A percentile compares a stretch with the other conserved stretches of the same genome.
phyloP scores from a whole-genome alignment of 2,888 invertebrate species.

The Perizoma affinitatum region DNA sequence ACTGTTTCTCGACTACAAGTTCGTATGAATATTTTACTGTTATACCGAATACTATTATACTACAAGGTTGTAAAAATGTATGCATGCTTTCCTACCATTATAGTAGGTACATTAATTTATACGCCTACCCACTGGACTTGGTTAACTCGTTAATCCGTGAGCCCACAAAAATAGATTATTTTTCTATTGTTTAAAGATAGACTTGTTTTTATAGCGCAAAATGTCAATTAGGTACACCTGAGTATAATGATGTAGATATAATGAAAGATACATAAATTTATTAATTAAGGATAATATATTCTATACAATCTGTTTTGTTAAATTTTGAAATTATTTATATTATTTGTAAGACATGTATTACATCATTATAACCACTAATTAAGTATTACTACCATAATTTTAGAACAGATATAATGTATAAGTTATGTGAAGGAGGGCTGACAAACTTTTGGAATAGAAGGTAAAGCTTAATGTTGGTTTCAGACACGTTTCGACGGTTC shows the following conservation, averaged over 20 bases:
- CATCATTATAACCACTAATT: too few species aligned
- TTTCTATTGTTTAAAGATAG: too few species aligned
- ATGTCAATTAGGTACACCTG: neutral
- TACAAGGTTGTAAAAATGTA: too few species aligned
- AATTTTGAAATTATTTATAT: too few species aligned
- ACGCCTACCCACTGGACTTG: too few species aligned
- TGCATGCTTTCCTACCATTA: neutral
- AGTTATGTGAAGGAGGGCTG: conserved; percentile 7
- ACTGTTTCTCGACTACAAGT: conserved; percentile 9
- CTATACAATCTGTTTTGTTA: neutral
- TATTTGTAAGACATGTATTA: too few species aligned
- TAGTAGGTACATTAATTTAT: too few species aligned
- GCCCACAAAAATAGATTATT: too few species aligned
- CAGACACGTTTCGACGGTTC: conserved; percentile 25
- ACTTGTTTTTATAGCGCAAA: neutral
- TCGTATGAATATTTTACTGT: conserved; percentile 9
- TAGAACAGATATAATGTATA: neutral
- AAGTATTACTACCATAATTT: too few species aligned
- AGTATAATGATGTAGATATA: neutral
- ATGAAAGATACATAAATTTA: neutral
- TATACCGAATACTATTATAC: conserved; percentile 1
- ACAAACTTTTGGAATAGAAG: conserved; percentile 15
- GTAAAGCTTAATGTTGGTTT: conserved; percentile 15
- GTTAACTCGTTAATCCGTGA: too few species aligned
- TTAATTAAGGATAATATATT: neutral